A percentile compares a stretch with the other conserved stretches of the same genome.
Evolutionary conservation across 2,797 vertebrate genomes (phyloP).

Genomic region (Etheostoma perlongum): DNA sequence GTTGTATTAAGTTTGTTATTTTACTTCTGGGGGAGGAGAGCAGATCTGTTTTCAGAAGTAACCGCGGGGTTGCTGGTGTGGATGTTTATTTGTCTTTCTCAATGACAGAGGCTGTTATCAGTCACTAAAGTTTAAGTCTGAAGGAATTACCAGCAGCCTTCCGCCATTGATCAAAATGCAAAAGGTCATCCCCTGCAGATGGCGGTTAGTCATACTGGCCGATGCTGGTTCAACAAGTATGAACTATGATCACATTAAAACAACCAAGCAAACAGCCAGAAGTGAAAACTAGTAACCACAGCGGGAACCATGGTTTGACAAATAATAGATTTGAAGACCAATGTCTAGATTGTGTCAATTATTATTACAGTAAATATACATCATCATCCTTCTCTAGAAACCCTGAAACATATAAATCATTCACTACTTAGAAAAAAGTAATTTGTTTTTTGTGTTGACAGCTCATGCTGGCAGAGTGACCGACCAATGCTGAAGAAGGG

Average conservation of each 20-base stretch:
- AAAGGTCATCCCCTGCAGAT: constrained; percentile 60
- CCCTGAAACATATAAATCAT: not conserved
- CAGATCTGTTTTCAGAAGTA: constrained; percentile 75
- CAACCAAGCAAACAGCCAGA: constrained; percentile 14
- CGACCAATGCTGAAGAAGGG: constrained; percentile 12
- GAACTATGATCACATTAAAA: constrained; percentile 28
- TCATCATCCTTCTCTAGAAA: not conserved
- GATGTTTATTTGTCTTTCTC: constrained; percentile 80
- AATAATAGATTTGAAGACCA: not conserved
- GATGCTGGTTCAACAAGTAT: constrained; percentile 26
- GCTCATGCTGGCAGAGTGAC: constrained; percentile 29
- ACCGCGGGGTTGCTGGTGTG: constrained; percentile 53
- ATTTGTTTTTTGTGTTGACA: constrained; percentile 37
- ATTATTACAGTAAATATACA: not conserved
- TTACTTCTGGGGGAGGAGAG: constrained; percentile 63
- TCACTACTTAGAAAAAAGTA: constrained; percentile 13
- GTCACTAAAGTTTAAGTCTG: constrained; percentile 50
- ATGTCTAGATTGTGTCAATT: not conserved
- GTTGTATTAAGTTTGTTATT: constrained; percentile 75
- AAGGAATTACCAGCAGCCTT: constrained; percentile 55
- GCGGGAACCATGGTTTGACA: not conserved
- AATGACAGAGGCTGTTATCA: constrained; percentile 74
- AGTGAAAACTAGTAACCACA: constrained; percentile 12
- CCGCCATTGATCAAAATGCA: constrained; percentile 59
- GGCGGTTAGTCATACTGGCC: constrained; percentile 16